A percentile compares a stretch with the other conserved stretches of the same genome.
These are phyloP conservation scores for Oithona nana DNA, from an alignment of 2,888 invertebrate genomes.

Conservation along the genomic window DNA sequence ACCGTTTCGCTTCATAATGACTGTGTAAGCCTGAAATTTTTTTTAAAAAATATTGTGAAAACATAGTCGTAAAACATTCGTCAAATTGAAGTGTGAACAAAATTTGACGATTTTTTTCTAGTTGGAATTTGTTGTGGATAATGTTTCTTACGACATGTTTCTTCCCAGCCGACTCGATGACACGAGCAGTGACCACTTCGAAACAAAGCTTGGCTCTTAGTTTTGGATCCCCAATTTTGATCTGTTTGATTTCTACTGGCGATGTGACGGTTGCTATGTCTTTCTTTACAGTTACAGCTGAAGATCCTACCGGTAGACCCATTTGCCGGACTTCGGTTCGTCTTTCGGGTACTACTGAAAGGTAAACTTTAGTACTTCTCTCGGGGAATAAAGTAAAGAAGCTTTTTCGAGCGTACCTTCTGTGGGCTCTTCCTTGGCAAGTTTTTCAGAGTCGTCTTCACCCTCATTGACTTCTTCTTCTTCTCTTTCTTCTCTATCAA, in stretches of 20 bases:
- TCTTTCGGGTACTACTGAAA: background rate
- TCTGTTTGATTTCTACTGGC: background rate
- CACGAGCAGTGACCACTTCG: constrained; percentile 15
- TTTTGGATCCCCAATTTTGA: constrained; percentile 5
- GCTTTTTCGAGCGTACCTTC: too few species aligned
- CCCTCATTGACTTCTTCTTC: too few species aligned
- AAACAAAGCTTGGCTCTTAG: constrained; percentile 11
- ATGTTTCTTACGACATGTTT: constrained; percentile 12
- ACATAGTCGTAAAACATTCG: background rate
- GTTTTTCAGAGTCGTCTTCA: too few species aligned
- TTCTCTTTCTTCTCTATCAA: too few species aligned
- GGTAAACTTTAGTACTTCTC: too few species aligned
- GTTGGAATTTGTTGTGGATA: too few species aligned
- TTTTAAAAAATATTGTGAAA: background rate
- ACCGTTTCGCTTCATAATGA: constrained; percentile 13
- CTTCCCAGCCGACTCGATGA: constrained; percentile 12
- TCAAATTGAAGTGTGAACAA: too few species aligned
- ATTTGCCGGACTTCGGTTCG: background rate
- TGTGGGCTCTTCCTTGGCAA: too few species aligned
- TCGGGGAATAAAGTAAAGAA: too few species aligned
- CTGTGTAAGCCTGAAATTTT: constrained; percentile 7
- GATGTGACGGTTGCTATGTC: background rate
- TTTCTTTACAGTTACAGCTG: background rate
- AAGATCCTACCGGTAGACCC: background rate
- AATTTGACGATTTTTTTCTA: too few species aligned